These are phyloP conservation scores for Sciurus vulgaris DNA, from an alignment of 2,797 vertebrate genomes.

Conservation along the genomic window DNA sequence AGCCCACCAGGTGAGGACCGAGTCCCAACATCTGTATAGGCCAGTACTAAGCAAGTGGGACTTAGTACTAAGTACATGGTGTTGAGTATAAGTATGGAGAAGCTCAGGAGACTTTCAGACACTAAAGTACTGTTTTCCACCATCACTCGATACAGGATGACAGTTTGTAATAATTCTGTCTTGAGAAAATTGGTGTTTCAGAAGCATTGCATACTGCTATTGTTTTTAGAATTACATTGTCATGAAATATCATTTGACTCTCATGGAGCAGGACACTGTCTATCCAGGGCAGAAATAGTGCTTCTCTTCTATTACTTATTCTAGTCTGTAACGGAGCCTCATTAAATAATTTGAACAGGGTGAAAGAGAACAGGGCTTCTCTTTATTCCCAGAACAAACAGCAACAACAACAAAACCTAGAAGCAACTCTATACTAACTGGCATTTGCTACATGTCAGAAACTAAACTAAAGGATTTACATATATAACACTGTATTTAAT, in stretches of 20 bases:
- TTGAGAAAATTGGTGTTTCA: conserved; percentile 40
- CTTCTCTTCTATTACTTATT: background rate
- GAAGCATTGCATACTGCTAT: background rate
- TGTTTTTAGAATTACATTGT: background rate
- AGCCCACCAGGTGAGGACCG: conserved; percentile 94
- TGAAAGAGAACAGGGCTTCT: background rate
- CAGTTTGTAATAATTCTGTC: background rate
- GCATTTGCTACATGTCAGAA: background rate
- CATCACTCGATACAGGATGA: background rate
- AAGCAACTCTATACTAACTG: background rate
- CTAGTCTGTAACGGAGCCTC: background rate
- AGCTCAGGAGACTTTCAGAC: background rate
- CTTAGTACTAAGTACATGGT: background rate
- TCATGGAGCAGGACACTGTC: background rate
- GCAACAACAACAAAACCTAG: background rate
- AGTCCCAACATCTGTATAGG: rapidly evolving
- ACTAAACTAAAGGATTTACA: conserved; percentile 34
- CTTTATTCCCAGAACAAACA: conserved; percentile 38
- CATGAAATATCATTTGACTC: background rate
- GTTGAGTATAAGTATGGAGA: background rate
- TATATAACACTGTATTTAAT: conserved; percentile 26
- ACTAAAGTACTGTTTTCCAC: background rate
- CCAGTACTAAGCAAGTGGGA: background rate
- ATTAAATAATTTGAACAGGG: background rate
- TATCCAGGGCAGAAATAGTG: background rate